These are phyloP conservation scores for Pipistrellus nathusii DNA, from an alignment of 2,797 vertebrate species.

Conservation along the genomic window DNA sequence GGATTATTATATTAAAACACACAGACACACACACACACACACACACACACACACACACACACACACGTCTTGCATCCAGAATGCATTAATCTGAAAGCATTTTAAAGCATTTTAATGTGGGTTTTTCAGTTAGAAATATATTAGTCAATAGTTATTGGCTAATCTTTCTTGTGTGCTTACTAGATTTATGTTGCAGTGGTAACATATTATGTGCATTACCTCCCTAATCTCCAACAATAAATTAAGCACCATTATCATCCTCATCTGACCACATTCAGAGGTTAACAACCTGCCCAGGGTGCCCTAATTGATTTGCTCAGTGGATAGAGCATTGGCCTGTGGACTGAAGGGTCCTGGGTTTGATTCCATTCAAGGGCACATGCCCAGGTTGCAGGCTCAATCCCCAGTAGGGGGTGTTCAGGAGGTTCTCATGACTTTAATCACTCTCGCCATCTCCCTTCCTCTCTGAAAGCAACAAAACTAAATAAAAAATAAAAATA, in stretches of 20 bases:
- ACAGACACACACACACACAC: neutral
- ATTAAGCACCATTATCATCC: neutral
- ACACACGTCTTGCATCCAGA: neutral
- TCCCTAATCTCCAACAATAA: neutral
- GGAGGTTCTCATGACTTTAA: too few species aligned
- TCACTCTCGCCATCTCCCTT: too few species aligned
- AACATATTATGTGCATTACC: neutral
- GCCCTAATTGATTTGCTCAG: too few species aligned
- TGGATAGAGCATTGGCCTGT: too few species aligned
- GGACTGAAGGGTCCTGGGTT: too few species aligned
- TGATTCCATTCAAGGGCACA: too few species aligned
- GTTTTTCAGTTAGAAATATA: neutral
- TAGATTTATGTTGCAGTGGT: neutral
- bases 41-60: neutral
- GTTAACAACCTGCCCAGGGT: neutral
- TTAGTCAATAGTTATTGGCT: neutral
- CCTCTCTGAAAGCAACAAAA: too few species aligned
- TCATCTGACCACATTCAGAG: neutral
- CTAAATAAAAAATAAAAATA: too few species aligned
- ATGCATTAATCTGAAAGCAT: neutral
- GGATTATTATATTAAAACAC: neutral
- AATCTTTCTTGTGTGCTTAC: neutral
- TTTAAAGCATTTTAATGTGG: neutral
- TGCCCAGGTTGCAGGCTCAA: too few species aligned
- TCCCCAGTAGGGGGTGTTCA: too few species aligned